phyloP scores from a whole-genome alignment of 2,113 vertebrate species.

The Calyptommatus sinebrachiatus region DNA sequence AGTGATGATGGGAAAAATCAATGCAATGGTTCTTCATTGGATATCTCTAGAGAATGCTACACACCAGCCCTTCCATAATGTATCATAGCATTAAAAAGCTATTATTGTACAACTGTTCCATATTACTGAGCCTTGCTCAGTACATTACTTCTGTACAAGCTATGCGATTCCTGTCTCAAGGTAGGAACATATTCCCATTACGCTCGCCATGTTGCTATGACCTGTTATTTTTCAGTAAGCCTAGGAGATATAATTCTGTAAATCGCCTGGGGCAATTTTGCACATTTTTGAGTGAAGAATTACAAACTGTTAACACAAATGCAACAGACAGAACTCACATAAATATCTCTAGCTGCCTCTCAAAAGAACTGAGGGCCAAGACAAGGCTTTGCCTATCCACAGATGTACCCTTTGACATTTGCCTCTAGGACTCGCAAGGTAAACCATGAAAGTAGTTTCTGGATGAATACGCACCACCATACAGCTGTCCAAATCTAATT shows the following conservation, averaged over 20 bases:
- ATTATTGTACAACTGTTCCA: slow-evolving; percentile 17
- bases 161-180: background rate
- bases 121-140: background rate
- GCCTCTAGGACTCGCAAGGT: background rate
- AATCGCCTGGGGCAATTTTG: background rate
- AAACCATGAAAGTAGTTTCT: background rate
- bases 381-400: too few species aligned
- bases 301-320: background rate
- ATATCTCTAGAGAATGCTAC: background rate
- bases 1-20: background rate
- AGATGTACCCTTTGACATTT: background rate
- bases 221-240: background rate
- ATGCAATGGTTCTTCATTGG: background rate
- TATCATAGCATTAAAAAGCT: slow-evolving; percentile 6
- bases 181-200: background rate
- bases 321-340: background rate
- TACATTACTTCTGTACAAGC: background rate
- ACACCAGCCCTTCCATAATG: background rate
- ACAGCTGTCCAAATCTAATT: background rate
- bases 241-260: background rate
- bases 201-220: background rate
- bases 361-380: background rate
- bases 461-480: background rate
- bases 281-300: background rate
- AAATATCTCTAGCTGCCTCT: background rate